Percentiles rank a stretch among this genome's conserved stretches.
Conservation (phyloP, 2,888 invertebrate species). For the Embidobia sp. region DNA sequence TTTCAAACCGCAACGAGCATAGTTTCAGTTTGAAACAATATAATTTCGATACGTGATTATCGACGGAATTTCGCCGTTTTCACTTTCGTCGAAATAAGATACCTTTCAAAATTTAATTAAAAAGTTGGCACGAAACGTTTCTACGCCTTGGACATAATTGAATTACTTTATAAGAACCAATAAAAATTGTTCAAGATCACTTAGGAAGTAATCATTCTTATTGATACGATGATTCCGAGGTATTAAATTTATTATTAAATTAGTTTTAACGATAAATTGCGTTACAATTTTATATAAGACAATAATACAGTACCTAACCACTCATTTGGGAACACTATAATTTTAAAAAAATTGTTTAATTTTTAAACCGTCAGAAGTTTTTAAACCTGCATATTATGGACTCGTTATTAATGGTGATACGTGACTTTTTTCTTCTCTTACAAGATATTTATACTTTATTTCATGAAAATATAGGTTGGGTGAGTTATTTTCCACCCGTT, state of each 20-base stretch:
- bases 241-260: background rate
- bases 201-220: background rate
- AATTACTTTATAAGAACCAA: background rate
- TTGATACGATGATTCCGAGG: background rate
- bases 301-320: too few relatives aligned
- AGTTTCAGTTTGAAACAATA: conserved; percentile 55
- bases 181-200: background rate
- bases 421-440: too few relatives aligned
- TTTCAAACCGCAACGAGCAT: conserved; percentile 63
- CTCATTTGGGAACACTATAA: too few relatives aligned
- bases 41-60: conserved; percentile 62
- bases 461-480: too few relatives aligned
- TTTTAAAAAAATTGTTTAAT: too few relatives aligned
- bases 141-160: background rate
- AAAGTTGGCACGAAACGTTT: conserved; percentile 8
- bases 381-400: too few relatives aligned
- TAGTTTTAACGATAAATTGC: too few relatives aligned
- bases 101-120: conserved; percentile 25
- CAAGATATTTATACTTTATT: too few relatives aligned
- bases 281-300: too few relatives aligned
- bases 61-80: conserved; percentile 32
- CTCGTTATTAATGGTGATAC: too few relatives aligned
- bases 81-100: conserved; percentile 30
- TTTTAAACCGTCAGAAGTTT: too few relatives aligned
- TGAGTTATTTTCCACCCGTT: too few relatives aligned